Evolutionary conservation across 2,113 vertebrate species (phyloP).

Genomic region (Daphoenositta chrysoptera): DNA sequence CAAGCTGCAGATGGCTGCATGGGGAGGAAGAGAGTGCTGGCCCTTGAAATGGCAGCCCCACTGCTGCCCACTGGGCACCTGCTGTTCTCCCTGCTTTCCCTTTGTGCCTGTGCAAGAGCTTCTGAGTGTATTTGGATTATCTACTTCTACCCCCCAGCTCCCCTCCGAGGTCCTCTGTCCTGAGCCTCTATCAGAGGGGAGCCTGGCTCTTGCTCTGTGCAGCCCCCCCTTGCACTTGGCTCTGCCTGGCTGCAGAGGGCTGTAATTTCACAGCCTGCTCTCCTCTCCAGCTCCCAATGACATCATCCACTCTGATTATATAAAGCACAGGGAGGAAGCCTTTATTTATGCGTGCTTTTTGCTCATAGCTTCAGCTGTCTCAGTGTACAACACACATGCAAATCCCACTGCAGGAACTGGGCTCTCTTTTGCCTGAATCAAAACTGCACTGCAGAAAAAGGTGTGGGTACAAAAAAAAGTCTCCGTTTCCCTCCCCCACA

Average conservation of each 20-base stretch:
- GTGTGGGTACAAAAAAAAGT: background rate
- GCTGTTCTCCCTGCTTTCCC: background rate
- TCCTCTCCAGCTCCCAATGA: slow-evolving; percentile 58
- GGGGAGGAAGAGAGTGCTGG: background rate
- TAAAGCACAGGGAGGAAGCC: slow-evolving; percentile 58
- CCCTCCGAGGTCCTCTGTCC: background rate
- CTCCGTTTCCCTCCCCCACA: background rate
- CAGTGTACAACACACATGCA: background rate
- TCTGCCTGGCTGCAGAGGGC: slow-evolving; percentile 59
- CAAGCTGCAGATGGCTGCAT: background rate
- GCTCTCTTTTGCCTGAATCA: background rate
- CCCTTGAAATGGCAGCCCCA: background rate
- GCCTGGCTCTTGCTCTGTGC: background rate
- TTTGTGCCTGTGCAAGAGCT: background rate
- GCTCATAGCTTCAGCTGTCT: slow-evolving; percentile 45
- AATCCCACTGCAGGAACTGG: slow-evolving; percentile 11
- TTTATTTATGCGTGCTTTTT: slow-evolving; percentile 61
- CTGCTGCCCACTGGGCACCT: background rate
- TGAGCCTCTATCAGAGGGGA: background rate
- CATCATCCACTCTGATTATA: slow-evolving; percentile 66
- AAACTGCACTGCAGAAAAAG: slow-evolving; percentile 12
- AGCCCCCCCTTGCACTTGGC: slow-evolving; percentile 3
- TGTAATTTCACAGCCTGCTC: slow-evolving; percentile 55
- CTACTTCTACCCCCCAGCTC: background rate
- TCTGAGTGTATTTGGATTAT: background rate